Evolutionary conservation across 2,888 invertebrate species (phyloP).

Genomic region (Drosophila greeni): DNA sequence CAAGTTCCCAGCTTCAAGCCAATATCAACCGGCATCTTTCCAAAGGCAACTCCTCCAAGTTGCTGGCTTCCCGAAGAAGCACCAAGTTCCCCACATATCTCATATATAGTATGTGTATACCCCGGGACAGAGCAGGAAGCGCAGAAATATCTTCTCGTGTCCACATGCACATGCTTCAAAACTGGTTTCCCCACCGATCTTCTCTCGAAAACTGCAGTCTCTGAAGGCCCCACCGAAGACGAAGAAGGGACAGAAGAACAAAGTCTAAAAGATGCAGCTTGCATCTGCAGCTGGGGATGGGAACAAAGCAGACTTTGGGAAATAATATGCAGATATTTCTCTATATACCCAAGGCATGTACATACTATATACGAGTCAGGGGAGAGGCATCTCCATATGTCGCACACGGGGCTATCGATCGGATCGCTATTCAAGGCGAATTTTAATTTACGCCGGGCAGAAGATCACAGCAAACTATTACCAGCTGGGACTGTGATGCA

Average conservation of each 20-base stretch:
- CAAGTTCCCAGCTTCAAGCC: not conserved
- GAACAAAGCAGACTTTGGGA: slow-evolving; percentile 37
- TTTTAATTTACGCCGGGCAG: slow-evolving; percentile 35
- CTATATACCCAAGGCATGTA: slow-evolving; percentile 3
- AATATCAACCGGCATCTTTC: slow-evolving; percentile 9
- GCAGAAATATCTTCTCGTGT: slow-evolving; percentile 34
- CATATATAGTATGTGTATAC: slow-evolving; percentile 7
- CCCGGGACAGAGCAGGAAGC: slow-evolving; percentile 35
- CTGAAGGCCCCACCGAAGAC: not conserved
- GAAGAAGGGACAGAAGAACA: slow-evolving; percentile 24
- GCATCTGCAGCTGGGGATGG: slow-evolving; percentile 27
- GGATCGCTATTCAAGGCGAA: slow-evolving; percentile 33
- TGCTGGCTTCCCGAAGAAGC: slow-evolving; percentile 5
- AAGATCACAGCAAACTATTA: slow-evolving; percentile 31
- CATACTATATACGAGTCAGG: not conserved
- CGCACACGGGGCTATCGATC: slow-evolving; percentile 31
- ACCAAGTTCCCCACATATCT: slow-evolving; percentile 20
- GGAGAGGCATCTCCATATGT: slow-evolving; percentile 22
- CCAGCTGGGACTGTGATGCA: slow-evolving; percentile 20
- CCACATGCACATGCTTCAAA: slow-evolving; percentile 38
- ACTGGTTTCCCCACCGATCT: slow-evolving; percentile 38
- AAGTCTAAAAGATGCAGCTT: slow-evolving; percentile 31
- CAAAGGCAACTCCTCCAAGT: not conserved
- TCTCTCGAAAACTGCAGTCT: slow-evolving; percentile 22
- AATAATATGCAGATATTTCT: slow-evolving; percentile 29